Evolutionary conservation across 2,797 vertebrate species (phyloP).

Genomic region (Enteromius trimaculatus): DNA sequence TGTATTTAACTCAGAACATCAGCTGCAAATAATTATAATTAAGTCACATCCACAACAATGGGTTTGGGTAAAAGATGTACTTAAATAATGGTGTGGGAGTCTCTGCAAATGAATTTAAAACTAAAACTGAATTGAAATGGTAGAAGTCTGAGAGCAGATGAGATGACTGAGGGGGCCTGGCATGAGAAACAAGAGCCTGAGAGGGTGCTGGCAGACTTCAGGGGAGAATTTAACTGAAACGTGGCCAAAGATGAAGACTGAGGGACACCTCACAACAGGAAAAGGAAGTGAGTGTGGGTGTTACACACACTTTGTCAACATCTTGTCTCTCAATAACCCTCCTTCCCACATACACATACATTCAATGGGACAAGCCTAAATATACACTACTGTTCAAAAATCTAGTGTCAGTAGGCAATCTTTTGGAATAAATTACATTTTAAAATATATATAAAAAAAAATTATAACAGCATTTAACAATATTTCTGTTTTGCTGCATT

Average conservation of each 20-base stretch:
- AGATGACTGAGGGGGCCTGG: background rate
- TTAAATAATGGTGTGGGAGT: background rate
- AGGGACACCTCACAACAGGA: slow-evolving; percentile 31
- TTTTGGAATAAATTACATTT: background rate
- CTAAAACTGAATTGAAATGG: background rate
- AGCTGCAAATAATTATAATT: no score
- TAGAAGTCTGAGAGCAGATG: background rate
- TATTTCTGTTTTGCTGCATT: background rate
- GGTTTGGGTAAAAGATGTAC: background rate
- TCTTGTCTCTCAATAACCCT: background rate
- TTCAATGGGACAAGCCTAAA: background rate
- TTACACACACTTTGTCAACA: slow-evolving; percentile 1
- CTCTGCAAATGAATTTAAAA: background rate
- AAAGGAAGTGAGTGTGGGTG: slow-evolving; percentile 30
- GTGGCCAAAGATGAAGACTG: slow-evolving; percentile 13
- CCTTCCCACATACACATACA: slow-evolving; percentile 1
- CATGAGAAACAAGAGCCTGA: background rate
- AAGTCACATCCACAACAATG: background rate
- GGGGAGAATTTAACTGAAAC: background rate
- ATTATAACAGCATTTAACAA: background rate
- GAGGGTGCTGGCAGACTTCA: background rate
- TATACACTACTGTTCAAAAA: background rate
- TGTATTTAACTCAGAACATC: background rate
- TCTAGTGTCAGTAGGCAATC: background rate
- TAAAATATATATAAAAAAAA: background rate